A percentile compares a stretch with the other conserved stretches of the same genome.
These are phyloP conservation scores for Tapirus terrestris DNA, from an alignment of 2,113 vertebrate genomes.

Conservation along the genomic window DNA sequence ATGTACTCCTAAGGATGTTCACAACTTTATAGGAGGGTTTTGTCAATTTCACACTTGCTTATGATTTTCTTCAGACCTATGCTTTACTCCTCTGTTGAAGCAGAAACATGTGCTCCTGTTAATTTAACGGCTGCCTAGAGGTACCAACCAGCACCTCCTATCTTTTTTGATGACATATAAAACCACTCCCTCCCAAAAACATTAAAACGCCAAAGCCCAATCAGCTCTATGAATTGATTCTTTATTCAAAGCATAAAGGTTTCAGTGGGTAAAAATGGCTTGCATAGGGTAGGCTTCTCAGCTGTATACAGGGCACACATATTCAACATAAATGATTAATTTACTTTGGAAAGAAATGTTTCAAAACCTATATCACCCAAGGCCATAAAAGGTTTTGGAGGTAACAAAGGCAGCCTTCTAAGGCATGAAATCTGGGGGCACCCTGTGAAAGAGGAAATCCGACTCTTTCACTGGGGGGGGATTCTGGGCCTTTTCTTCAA, in stretches of 20 bases:
- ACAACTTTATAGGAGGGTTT: neutral
- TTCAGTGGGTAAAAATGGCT: neutral
- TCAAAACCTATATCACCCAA: neutral
- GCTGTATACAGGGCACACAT: neutral
- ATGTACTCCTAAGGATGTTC: neutral
- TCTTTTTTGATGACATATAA: neutral
- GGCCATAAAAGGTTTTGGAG: neutral
- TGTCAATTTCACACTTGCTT: neutral
- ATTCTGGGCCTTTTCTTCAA: neutral
- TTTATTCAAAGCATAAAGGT: neutral
- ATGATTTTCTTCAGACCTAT: conserved; percentile 5
- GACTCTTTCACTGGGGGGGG: neutral
- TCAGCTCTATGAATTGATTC: neutral
- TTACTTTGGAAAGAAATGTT: conserved; percentile 29
- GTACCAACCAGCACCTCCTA: neutral
- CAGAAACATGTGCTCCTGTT: neutral
- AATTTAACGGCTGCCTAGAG: conserved; percentile 59
- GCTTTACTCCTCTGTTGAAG: neutral
- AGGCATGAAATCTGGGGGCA: neutral
- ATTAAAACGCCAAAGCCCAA: neutral
- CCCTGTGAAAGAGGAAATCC: conserved; percentile 18
- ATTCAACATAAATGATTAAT: conserved; percentile 31
- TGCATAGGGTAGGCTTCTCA: neutral
- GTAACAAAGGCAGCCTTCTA: conserved; percentile 23
- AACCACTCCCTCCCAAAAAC: conserved; percentile 43